Evolutionary conservation across 2,888 invertebrate genomes (phyloP).

Genomic region (Ceratothoa steindachneri): DNA sequence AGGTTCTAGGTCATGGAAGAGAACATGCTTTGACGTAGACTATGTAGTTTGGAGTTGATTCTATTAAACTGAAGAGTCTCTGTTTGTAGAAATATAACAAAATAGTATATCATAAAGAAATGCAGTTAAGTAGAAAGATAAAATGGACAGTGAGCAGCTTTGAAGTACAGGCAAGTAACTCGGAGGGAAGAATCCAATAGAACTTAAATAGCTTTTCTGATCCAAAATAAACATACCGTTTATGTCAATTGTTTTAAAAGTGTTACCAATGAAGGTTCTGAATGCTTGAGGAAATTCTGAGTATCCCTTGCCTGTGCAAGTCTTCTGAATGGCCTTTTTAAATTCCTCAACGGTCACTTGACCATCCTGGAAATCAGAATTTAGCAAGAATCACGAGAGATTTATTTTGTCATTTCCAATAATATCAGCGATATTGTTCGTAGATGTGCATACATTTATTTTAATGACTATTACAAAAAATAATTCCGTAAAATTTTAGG

Average conservation of each 20-base stretch:
- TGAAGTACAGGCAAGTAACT: not conserved
- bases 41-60: not conserved
- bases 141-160: not conserved
- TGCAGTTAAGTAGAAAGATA: no score
- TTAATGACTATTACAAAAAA: no score
- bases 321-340: conserved; percentile 49
- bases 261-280: conserved; percentile 49
- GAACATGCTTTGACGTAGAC: not conserved
- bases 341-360: conserved; percentile 49
- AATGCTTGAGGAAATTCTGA: conserved; percentile 49
- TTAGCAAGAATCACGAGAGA: no score
- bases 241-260: conserved; percentile 49
- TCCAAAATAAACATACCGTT: conserved; percentile 47
- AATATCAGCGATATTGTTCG: no score
- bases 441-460: no score
- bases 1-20: not conserved
- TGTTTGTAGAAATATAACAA: no score
- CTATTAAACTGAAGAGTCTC: not conserved
- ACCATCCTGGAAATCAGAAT: conserved; percentile 43
- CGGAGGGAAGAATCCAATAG: not conserved
- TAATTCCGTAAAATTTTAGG: no score
- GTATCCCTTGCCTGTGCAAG: conserved; percentile 49
- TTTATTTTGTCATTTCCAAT: no score
- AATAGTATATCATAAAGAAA: no score
- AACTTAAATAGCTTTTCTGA: not conserved